These are phyloP conservation scores for Fissipunctia ypsillon DNA, from an alignment of 2,888 invertebrate genomes.

Conservation along the genomic window DNA sequence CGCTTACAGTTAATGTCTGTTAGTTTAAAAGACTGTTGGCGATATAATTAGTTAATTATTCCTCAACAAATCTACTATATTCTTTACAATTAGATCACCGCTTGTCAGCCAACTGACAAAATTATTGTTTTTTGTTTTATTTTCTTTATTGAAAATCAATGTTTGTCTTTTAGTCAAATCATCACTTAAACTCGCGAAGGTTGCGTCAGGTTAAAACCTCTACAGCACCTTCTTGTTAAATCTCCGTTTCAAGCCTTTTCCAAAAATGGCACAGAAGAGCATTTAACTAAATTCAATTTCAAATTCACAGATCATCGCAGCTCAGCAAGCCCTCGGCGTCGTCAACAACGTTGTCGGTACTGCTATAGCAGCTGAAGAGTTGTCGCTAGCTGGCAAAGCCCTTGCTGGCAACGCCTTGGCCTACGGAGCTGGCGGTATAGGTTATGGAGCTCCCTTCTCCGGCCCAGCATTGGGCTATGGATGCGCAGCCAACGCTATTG, in stretches of 20 bases:
- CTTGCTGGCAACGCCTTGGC: not conserved
- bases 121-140: too few species aligned
- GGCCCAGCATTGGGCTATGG: slow-evolving; percentile 19
- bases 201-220: too few species aligned
- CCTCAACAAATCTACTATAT: too few species aligned
- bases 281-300: not conserved
- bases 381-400: slow-evolving; percentile 39
- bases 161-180: too few species aligned
- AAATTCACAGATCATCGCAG: slow-evolving; percentile 12
- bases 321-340: slow-evolving; percentile 43
- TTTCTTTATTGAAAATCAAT: too few species aligned
- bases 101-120: too few species aligned
- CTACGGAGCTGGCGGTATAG: slow-evolving; percentile 29
- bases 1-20: too few species aligned
- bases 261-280: not conserved
- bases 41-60: too few species aligned
- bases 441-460: slow-evolving; percentile 14
- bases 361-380: slow-evolving; percentile 55
- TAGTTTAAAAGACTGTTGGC: too few species aligned
- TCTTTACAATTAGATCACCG: too few species aligned
- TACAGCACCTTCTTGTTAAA: not conserved
- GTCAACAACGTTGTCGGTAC: slow-evolving; percentile 30
- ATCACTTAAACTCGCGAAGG: too few species aligned
- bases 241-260: not conserved
- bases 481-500: slow-evolving; percentile 17